Evolutionary conservation across 2,113 vertebrate genomes (phyloP).

Genomic region (Tetrao urogallus): DNA sequence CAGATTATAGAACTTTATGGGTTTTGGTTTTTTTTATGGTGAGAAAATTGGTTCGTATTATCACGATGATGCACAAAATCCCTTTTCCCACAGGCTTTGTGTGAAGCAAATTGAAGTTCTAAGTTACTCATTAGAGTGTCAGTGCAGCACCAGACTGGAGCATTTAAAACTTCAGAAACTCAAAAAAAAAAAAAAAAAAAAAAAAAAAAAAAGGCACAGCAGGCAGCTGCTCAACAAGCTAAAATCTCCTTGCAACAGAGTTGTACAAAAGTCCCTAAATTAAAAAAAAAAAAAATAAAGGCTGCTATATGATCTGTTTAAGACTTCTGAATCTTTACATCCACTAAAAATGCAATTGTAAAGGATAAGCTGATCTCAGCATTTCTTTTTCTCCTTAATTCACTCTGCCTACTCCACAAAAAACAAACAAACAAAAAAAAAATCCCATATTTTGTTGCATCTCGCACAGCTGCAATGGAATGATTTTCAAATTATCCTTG

Average conservation of each 20-base stretch:
- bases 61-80: neutral
- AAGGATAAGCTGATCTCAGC: neutral
- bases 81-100: conserved; percentile 6
- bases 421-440: no score
- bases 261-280: neutral
- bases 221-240: neutral
- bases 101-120: neutral
- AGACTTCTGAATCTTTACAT: neutral
- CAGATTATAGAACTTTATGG: neutral
- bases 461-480: neutral
- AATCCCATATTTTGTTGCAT: neutral
- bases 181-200: neutral
- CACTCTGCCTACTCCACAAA: no score
- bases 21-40: neutral
- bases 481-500: neutral
- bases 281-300: neutral
- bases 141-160: neutral
- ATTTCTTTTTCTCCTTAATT: neutral
- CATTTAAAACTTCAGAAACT: neutral
- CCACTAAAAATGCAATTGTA: neutral
- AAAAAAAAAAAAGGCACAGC: neutral
- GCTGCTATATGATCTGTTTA: neutral
- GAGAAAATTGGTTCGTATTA: conserved; percentile 41
- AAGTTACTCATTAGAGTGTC: neutral
- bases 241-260: neutral